Evolutionary conservation across 2,888 invertebrate genomes (phyloP), one percentile per base, ranked within the genome.

Genomic region (Rhabditophanes sp.): DNA sequence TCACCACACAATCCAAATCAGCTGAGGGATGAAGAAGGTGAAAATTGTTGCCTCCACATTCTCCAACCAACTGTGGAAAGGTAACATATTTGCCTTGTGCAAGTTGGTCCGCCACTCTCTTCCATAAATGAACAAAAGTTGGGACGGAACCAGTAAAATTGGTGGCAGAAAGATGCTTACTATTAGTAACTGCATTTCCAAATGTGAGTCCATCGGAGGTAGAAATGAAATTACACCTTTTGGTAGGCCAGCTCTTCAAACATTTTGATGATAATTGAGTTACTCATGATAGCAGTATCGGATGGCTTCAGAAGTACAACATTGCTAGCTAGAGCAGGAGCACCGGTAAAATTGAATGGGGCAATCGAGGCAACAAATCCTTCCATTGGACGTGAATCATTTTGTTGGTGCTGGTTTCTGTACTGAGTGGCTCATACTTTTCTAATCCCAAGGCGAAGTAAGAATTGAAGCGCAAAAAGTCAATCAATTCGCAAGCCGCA

Each of bases 341-440:
- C 79, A 46, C 96, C 96, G n/a, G 96, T 93, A 67, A 96, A 96
- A 70, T 96, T 96, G 66, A 96, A 96, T 0, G 96, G 96, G 33
- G 87, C 82, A 11, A 99, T 78, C 0, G 96, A 85, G 2, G 90
- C 93, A 51, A 96, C 76, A 66, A 99, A 99, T 14, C 96, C 96
- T 72, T 71, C 51, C 14, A 57, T 49, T 11, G 8, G 21, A 11
- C 8, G 19, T 81, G 83, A 39, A 82, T 73, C 69, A 85, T 70
- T 2, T 78, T 78, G 68, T 96, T 96, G 49, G 76, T 75, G 0
- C 80, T 79, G 6, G 77, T 74, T 20, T 74, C 73, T 50, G 81
- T 78, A 50, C 84, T 85, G 37, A 90, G 78, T 3, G 93, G 96
- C 62, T 84, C 78, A 67, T 84, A 93, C 62, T 81, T 80, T 11